Percentiles rank a stretch among this genome's conserved stretches.
Evolutionary conservation across 30 jellyfish, hydroid and myxozoan species (phyloP).

Genomic region (Pelagia noctiluca): DNA sequence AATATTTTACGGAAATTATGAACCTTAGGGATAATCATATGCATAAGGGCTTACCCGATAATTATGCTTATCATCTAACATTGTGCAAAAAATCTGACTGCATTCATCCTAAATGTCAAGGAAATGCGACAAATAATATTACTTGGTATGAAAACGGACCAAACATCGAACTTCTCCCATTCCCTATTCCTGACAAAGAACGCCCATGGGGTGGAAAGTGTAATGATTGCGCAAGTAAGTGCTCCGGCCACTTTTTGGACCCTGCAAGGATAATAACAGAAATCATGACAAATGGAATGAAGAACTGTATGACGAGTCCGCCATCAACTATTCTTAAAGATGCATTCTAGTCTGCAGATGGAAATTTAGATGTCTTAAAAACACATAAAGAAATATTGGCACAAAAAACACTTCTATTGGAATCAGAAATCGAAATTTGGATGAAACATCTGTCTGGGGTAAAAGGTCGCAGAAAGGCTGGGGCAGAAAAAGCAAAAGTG

Average conservation of each 20-base stretch:
- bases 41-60: slow-evolving; percentile 19
- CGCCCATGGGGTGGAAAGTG: slow-evolving; percentile 22
- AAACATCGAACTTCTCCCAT: not conserved
- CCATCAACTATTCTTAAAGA: too few species aligned
- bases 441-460: too few species aligned
- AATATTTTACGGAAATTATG: not conserved
- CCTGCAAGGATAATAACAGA: too few species aligned
- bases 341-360: too few species aligned
- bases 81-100: slow-evolving; percentile 3
- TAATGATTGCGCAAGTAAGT: not conserved
- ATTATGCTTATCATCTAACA: not conserved
- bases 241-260: slow-evolving; percentile 3
- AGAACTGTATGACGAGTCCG: too few species aligned
- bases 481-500: too few species aligned
- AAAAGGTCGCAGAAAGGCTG: too few species aligned
- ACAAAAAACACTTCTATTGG: too few species aligned
- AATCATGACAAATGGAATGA: too few species aligned
- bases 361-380: too few species aligned
- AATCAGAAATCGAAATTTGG: too few species aligned
- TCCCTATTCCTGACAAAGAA: not conserved
- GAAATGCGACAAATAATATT: not conserved
- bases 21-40: slow-evolving; percentile 1
- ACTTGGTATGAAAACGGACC: slow-evolving; percentile 11
- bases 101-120: slow-evolving; percentile 11
- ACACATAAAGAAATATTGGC: too few species aligned